Evolutionary conservation across 2,113 vertebrate species (phyloP).

Genomic region (Motacilla alba): DNA sequence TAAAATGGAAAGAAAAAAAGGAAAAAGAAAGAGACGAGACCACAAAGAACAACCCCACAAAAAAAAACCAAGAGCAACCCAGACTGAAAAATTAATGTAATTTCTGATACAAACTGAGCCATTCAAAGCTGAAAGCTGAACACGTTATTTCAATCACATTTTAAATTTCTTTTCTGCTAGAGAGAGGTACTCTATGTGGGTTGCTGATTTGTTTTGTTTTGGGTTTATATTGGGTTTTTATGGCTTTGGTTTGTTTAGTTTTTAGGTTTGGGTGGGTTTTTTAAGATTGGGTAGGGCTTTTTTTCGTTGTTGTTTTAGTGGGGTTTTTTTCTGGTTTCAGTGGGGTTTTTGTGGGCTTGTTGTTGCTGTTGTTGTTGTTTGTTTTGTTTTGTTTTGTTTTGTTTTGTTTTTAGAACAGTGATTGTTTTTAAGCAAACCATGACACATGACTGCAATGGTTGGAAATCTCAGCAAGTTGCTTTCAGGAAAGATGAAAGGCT

Average conservation of each 20-base stretch:
- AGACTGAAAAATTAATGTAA: neutral
- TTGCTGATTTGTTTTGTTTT: neutral
- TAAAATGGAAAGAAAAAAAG: neutral
- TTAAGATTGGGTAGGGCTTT: neutral
- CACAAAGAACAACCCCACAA: neutral
- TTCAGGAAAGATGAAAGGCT: neutral
- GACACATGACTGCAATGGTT: neutral
- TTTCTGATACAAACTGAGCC: constrained; percentile 26
- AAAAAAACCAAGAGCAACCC: neutral
- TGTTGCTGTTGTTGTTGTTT: too few relatives aligned
- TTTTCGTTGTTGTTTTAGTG: neutral
- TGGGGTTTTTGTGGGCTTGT: neutral
- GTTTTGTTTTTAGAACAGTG: neutral
- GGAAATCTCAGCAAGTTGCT: constrained; percentile 21
- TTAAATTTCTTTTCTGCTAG: neutral
- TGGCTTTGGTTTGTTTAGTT: neutral
- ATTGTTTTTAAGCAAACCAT: neutral
- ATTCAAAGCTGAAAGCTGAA: constrained; percentile 50
- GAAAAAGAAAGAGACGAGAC: too few relatives aligned
- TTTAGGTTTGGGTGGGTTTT: neutral
- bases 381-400: neutral
- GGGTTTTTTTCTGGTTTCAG: neutral
- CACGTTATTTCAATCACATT: neutral
- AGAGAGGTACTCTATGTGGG: neutral
- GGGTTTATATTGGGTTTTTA: neutral